A percentile compares a stretch with the other conserved stretches of the same genome.
Evolutionary conservation across 2,797 vertebrate genomes (phyloP).

Genomic region (Paramormyrops hopkinsi): DNA sequence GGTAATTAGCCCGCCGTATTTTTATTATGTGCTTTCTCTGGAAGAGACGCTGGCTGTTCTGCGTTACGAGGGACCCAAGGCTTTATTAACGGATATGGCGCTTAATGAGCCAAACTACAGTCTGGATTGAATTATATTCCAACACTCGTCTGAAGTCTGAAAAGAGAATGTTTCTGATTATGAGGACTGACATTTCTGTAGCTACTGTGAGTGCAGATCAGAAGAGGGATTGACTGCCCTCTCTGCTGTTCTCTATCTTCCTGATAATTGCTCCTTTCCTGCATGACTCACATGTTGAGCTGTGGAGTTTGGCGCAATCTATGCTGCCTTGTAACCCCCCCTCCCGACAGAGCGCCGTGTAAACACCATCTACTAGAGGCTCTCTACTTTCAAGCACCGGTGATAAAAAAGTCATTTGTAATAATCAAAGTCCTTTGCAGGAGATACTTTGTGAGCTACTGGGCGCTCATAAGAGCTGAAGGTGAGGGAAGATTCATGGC

Average conservation of each 20-base stretch:
- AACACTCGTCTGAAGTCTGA: background rate
- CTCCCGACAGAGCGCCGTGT: background rate
- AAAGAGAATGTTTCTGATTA: constrained; percentile 4
- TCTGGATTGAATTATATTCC: background rate
- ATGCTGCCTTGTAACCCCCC: background rate
- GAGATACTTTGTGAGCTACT: background rate
- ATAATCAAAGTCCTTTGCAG: background rate
- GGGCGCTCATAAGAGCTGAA: background rate
- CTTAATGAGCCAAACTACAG: background rate
- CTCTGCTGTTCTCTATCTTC: constrained; percentile 21
- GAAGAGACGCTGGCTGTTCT: background rate
- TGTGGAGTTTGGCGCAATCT: constrained; percentile 30
- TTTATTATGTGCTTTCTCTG: background rate
- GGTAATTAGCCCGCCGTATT: background rate
- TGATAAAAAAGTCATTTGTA: background rate
- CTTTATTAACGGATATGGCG: background rate
- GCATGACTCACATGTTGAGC: constrained; percentile 38
- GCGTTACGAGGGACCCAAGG: background rate
- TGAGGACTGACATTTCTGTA: background rate
- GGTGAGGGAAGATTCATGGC: background rate
- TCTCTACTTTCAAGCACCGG: background rate
- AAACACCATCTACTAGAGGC: background rate
- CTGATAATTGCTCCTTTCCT: constrained; percentile 47
- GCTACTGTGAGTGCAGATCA: background rate
- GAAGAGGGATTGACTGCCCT: background rate